These are phyloP conservation scores for Monochamus saltuarius DNA, from an alignment of 1,140 invertebrate genomes.

Conservation along the genomic window DNA sequence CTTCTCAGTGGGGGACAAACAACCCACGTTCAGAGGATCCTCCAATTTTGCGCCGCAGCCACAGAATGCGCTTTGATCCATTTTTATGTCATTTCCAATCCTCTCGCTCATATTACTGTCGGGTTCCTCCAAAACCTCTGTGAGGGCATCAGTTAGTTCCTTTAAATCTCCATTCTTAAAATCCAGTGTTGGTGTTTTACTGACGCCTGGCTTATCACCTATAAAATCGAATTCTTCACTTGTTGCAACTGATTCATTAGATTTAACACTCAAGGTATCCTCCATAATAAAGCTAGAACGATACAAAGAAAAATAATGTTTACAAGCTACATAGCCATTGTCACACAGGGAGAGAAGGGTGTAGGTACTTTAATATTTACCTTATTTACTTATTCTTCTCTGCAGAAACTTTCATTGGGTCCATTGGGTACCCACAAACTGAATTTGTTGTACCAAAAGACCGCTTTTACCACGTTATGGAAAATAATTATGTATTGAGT, in stretches of 20 bases:
- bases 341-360: too few relatives aligned
- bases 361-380: too few relatives aligned
- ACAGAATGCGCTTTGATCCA: constrained; percentile 56
- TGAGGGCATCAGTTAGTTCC: constrained; percentile 72
- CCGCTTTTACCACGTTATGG: too few relatives aligned
- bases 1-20: constrained; percentile 64
- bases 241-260: constrained; percentile 77
- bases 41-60: constrained; percentile 48
- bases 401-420: too few relatives aligned
- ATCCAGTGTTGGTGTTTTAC: constrained; percentile 67
- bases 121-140: constrained; percentile 65
- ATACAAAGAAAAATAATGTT: too few relatives aligned
- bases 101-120: constrained; percentile 42
- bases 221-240: constrained; percentile 86
- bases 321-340: too few relatives aligned
- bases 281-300: constrained; percentile 59
- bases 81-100: constrained; percentile 39
- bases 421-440: too few relatives aligned
- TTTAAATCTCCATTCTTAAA: constrained; percentile 71
- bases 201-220: constrained; percentile 58
- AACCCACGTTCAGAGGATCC: constrained; percentile 38
- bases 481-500: too few relatives aligned
- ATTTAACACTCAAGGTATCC: constrained; percentile 75
- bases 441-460: too few relatives aligned
- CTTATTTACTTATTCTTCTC: too few relatives aligned